Evolutionary conservation across 2,888 invertebrate genomes (phyloP).

Genomic region (Cheilosia vernalis): DNA sequence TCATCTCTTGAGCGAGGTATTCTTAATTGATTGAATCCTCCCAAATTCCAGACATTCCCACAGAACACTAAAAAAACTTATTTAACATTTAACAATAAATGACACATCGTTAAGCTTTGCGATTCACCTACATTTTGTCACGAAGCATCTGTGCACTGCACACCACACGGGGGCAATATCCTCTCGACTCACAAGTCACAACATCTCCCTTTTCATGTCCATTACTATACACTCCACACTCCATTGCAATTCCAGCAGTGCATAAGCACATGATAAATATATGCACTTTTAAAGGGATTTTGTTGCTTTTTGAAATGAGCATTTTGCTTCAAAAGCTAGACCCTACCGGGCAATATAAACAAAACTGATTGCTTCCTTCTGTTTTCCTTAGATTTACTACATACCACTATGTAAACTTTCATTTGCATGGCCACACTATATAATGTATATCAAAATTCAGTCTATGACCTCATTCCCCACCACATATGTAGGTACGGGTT

Average conservation of each 20-base stretch:
- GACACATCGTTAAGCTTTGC: neutral
- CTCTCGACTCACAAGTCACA: neutral
- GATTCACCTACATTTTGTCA: constrained; percentile 17
- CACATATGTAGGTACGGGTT: constrained; percentile 50
- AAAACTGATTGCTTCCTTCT: constrained; percentile 69
- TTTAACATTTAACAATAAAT: neutral
- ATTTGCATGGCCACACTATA: constrained; percentile 46
- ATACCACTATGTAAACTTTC: constrained; percentile 26
- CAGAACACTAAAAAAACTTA: neutral
- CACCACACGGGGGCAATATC: neutral
- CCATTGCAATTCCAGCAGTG: constrained; percentile 10
- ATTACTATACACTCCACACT: neutral
- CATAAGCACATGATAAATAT: constrained; percentile 10
- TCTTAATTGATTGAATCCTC: neutral
- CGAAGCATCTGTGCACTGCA: constrained; percentile 14
- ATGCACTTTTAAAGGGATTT: constrained; percentile 41
- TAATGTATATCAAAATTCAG: constrained; percentile 46
- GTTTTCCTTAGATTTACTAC: constrained; percentile 45
- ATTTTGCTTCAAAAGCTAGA: constrained; percentile 24
- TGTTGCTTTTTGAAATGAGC: neutral
- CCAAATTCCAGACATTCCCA: neutral
- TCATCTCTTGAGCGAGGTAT: neutral
- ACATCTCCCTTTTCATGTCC: constrained; percentile 23
- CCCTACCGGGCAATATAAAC: constrained; percentile 45
- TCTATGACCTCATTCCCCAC: constrained; percentile 69